A percentile compares a stretch with the other conserved stretches of the same genome.
phyloP scores from a whole-genome alignment of 1,140 invertebrate species.

The Tetragonula clypearis region DNA sequence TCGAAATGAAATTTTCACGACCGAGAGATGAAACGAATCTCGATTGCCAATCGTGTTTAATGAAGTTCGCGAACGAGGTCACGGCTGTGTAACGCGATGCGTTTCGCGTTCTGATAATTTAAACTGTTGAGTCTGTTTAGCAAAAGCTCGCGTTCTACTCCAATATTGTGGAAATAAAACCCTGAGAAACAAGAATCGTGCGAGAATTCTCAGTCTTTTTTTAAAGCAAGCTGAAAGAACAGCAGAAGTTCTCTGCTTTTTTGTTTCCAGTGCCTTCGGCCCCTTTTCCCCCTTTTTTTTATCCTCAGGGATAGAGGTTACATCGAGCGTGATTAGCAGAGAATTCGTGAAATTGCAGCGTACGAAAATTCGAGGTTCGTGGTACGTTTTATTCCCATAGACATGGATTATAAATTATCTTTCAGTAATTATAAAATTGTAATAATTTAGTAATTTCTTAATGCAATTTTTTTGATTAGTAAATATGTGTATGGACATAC shows the following conservation, averaged over 20 bases:
- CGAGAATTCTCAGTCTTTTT: neutral
- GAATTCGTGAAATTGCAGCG: neutral
- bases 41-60: constrained; percentile 27
- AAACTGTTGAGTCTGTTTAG: neutral
- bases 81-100: neutral
- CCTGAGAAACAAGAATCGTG: neutral
- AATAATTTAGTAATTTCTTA: neutral
- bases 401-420: too few species aligned
- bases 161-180: neutral
- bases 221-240: neutral
- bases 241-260: neutral
- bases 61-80: constrained; percentile 7
- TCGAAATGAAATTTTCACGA: neutral
- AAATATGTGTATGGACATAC: too few species aligned
- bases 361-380: neutral
- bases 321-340: neutral
- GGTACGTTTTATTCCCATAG: neutral
- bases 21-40: constrained; percentile 4
- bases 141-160: neutral
- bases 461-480: too few species aligned
- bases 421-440: neutral
- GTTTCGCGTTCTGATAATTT: constrained; percentile 1
- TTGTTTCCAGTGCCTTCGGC: neutral
- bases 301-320: neutral
- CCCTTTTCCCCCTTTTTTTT: neutral